Evolutionary conservation across 2,797 vertebrate species (phyloP), one percentile per base, ranked within the genome.

Genomic region (Coilia nasus): DNA sequence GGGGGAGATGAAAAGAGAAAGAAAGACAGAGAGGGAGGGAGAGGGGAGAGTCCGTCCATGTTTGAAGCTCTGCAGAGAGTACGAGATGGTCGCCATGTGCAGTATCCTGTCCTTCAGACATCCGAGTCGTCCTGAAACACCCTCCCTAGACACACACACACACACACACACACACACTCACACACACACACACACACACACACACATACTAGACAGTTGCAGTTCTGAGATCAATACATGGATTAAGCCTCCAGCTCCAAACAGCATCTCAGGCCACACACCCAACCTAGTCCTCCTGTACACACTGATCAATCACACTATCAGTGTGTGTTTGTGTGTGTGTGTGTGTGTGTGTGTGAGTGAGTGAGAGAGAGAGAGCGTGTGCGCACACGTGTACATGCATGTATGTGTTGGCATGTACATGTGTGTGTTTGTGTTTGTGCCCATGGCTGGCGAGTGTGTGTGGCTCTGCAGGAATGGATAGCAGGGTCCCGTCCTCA

Each of bases 121-220:
- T 54, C 2, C 50, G 9, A 10, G 46, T 10, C 46, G 46, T 47
- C 46, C 50, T 54, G 50, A 54, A 54, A 54, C 50, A 54, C 50
- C 7, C 50, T 10, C 50, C 50, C 1, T 14, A 54, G 9, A 54
- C 50, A 54, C 50, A 54, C 50, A 54, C 50, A 54, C 50, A 54
- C 50, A 54, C 44, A 56, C 78, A 41, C 21, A 56, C 47, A 6
- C 67, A 47, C 62, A 47, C 41, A 14, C n/a, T 17, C n/a, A 83
- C 83, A 56, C 81, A 50, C 78, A 44, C 78, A 60, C 81, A 83
- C 59, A 41, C n/a, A 44, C 28, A 60, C 56, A 28, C 81, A 35
- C 47, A 59, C n/a, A 60, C 64, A 57, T 54, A 59, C 67, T 7
- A 47, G 21, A 57, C 35, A 60, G 35, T 75, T n/a, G n/a, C 60